Conservation (phyloP, 2,113 vertebrate species). For the Passer domesticus region DNA sequence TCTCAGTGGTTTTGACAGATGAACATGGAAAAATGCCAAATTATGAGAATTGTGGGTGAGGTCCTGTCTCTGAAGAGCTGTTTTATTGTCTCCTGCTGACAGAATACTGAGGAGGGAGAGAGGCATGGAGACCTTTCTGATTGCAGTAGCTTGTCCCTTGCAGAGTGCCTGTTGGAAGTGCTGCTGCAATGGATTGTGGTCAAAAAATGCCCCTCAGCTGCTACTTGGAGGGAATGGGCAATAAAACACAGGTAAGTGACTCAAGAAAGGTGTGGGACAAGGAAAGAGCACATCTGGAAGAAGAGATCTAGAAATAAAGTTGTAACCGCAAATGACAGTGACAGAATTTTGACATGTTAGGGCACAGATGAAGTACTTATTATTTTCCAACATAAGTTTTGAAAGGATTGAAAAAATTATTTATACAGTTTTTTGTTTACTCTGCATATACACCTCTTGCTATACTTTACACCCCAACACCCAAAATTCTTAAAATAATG, state of each 20-base stretch:
- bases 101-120: not conserved
- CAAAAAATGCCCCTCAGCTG: not conserved
- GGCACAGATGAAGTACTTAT: not conserved
- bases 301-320: not conserved
- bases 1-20: not conserved
- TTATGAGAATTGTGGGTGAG: not conserved
- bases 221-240: not conserved
- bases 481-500: not conserved
- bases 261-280: not conserved
- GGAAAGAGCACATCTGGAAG: not conserved
- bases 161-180: not conserved
- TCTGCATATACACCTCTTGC: not conserved
- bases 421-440: not conserved
- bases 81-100: not conserved
- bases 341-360: not conserved
- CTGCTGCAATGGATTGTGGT: not conserved
- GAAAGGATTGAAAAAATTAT: not conserved
- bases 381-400: not conserved
- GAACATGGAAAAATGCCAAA: not conserved
- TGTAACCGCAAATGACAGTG: not conserved
- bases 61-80: not conserved
- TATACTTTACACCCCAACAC: not conserved
- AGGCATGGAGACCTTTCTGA: not conserved
- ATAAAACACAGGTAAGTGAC: not conserved
- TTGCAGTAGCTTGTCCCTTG: not conserved